Percentiles rank a stretch among this genome's conserved stretches.
Conservation (phyloP, 2,888 invertebrate genomes). For the Clistopyga incitator region DNA sequence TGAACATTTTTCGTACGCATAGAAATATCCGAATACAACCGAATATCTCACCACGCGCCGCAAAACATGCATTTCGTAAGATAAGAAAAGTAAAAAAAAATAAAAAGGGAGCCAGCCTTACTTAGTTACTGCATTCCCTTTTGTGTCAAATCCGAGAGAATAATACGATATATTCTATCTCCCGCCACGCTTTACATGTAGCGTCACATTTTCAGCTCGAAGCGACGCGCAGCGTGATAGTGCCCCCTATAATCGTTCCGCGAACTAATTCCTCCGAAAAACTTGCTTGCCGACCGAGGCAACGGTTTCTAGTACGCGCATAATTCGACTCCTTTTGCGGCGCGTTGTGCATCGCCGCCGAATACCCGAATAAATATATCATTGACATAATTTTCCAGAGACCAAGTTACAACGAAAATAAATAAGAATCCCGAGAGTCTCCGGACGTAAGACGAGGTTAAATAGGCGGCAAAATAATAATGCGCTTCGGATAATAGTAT, state of each 20-base stretch:
- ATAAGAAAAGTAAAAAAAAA: too few relatives aligned
- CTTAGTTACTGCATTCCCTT: too few relatives aligned
- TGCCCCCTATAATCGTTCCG: conserved; percentile 64
- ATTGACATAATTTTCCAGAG: neutral
- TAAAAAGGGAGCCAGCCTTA: too few relatives aligned
- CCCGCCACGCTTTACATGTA: conserved; percentile 69
- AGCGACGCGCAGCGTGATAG: conserved; percentile 18
- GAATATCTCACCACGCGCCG: too few relatives aligned
- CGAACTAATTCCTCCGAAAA: conserved; percentile 16
- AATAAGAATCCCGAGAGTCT: neutral
- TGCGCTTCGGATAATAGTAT: neutral
- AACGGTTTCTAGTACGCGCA: conserved; percentile 9
- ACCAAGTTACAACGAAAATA: neutral
- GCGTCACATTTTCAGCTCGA: conserved; percentile 67
- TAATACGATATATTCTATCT: too few relatives aligned
- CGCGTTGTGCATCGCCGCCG: neutral
- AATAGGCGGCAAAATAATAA: conserved; percentile 46
- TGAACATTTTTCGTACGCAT: too few relatives aligned
- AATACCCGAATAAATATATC: neutral
- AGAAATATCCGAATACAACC: too few relatives aligned
- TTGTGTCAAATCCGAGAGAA: too few relatives aligned
- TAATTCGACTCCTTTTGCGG: neutral
- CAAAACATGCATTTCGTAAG: too few relatives aligned
- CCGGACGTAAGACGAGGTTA: conserved; percentile 50
- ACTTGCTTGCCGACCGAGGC: conserved; percentile 60